Evolutionary conservation across 2,113 vertebrate genomes (phyloP).

Genomic region (Baryphthengus martii): DNA sequence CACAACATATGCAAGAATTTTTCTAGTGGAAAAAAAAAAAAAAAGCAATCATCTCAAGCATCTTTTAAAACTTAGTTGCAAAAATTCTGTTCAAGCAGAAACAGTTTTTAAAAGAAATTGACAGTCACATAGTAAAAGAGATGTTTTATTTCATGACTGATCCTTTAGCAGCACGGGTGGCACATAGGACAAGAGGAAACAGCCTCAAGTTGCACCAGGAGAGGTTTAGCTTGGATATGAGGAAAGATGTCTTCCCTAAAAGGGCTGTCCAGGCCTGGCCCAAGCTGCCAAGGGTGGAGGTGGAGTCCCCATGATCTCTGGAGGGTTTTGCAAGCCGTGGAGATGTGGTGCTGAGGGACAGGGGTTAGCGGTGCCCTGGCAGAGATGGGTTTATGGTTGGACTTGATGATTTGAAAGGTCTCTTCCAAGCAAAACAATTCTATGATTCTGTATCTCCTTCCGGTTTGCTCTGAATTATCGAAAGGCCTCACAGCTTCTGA

Average conservation of each 20-base stretch:
- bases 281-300: not conserved
- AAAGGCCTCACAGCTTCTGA: not conserved
- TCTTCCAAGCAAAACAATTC: not conserved
- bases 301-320: not conserved
- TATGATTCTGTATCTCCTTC: not conserved
- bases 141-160: accelerated
- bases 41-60: not conserved
- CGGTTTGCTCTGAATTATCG: not conserved
- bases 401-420: not conserved
- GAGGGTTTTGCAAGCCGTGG: not conserved
- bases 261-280: not conserved
- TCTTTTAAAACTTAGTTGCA: not conserved
- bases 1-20: not conserved
- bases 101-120: not conserved
- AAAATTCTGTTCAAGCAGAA: not conserved
- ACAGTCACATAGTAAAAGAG: not conserved
- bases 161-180: not conserved
- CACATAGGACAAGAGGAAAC: not conserved
- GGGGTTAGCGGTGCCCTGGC: not conserved
- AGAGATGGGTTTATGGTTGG: not conserved
- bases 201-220: not conserved
- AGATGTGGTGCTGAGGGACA: not conserved
- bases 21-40: accelerated
- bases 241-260: not conserved
- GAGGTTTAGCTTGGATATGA: not conserved